These are phyloP conservation scores for Itoplectis maculator DNA, from an alignment of 2,888 invertebrate genomes.

Conservation along the genomic window DNA sequence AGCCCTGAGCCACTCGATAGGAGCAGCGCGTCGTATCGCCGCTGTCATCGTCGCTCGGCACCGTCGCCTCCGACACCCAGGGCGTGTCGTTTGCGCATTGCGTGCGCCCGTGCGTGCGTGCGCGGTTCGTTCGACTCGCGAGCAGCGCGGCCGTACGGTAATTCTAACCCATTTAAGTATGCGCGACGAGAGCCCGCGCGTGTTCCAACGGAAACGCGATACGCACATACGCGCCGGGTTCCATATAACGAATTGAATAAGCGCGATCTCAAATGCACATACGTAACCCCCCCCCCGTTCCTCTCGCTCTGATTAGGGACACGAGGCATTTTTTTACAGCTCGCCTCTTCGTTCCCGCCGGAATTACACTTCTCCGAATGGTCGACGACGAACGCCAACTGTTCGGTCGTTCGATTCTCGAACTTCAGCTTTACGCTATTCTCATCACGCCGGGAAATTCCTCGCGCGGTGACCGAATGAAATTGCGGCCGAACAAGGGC, in stretches of 20 bases:
- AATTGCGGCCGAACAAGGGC: too few relatives aligned
- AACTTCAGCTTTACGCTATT: neutral
- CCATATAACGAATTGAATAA: constrained; percentile 48
- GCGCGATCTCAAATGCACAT: constrained; percentile 33
- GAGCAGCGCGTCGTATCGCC: constrained; percentile 24
- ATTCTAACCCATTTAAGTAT: constrained; percentile 65
- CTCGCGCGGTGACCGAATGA: too few relatives aligned
- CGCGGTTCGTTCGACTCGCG: too few relatives aligned
- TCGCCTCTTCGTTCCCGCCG: neutral
- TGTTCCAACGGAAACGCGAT: constrained; percentile 65
- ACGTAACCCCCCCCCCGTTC: constrained; percentile 33
- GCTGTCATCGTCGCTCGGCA: constrained; percentile 50
- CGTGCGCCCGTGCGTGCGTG: constrained; percentile 40
- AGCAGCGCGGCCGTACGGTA: too few relatives aligned
- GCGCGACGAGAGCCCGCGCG: constrained; percentile 38
- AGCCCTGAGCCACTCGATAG: constrained; percentile 4
- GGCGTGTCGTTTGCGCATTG: constrained; percentile 51
- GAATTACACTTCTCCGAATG: neutral
- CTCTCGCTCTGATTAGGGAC: constrained; percentile 38
- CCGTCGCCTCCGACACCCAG: constrained; percentile 47
- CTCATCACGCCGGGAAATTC: too few relatives aligned
- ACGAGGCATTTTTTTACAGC: constrained; percentile 23
- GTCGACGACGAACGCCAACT: neutral
- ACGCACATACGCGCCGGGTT: constrained; percentile 43
- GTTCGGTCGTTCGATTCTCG: neutral